phyloP scores from a whole-genome alignment of 2,888 invertebrate species.

The Operophtera brumata region DNA sequence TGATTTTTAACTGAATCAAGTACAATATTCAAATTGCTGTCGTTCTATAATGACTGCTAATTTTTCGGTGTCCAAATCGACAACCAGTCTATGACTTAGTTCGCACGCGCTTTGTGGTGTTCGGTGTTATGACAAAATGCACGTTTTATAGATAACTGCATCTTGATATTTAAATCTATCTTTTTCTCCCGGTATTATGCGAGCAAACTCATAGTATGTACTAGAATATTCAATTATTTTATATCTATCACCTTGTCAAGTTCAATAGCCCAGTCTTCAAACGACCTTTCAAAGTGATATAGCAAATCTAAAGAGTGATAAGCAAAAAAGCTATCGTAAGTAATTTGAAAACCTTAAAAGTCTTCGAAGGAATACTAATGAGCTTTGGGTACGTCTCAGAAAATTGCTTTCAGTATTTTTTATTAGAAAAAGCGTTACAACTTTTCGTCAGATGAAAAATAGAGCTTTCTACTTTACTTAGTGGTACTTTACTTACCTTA shows the following conservation, averaged over 20 bases:
- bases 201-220: background rate
- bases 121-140: too few species aligned
- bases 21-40: too few species aligned
- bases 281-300: background rate
- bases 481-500: too few species aligned
- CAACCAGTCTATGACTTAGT: too few species aligned
- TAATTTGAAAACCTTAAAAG: constrained; percentile 3
- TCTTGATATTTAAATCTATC: too few species aligned
- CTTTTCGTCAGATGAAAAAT: background rate
- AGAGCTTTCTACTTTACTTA: too few species aligned
- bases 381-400: background rate
- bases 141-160: too few species aligned
- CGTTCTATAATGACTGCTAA: too few species aligned
- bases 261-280: background rate
- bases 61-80: too few species aligned
- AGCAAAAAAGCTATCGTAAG: constrained; percentile 4
- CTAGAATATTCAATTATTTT: background rate
- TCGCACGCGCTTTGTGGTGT: too few species aligned
- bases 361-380: constrained; percentile 10
- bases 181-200: too few species aligned
- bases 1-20: too few species aligned
- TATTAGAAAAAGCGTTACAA: background rate
- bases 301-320: constrained; percentile 4
- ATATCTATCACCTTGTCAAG: background rate
- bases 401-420: background rate